A percentile compares a stretch with the other conserved stretches of the same genome.
Conservation (phyloP, 2,888 invertebrate genomes). For the Nowickia ferox region DNA sequence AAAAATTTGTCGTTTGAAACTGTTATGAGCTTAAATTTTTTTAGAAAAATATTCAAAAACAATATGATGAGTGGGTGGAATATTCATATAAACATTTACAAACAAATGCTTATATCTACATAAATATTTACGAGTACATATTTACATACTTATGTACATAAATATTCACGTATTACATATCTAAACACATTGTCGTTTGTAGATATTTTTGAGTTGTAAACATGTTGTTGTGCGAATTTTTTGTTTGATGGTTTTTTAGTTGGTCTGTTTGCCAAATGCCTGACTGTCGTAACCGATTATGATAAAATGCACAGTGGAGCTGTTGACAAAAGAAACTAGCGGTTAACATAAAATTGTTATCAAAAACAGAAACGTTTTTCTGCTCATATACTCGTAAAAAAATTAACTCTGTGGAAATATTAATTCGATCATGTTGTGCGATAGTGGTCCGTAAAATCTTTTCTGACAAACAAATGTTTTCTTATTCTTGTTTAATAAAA, state of each 20-base stretch:
- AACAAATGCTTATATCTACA: background rate
- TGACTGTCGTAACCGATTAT: conserved; percentile 43
- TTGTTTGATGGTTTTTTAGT: conserved; percentile 10
- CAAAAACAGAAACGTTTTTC: too few relatives aligned
- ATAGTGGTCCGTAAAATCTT: too few relatives aligned
- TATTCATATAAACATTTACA: background rate
- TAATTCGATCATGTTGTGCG: too few relatives aligned
- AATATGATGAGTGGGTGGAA: conserved; percentile 44
- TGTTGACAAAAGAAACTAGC: background rate
- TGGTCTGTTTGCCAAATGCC: conserved; percentile 25
- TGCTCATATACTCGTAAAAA: too few relatives aligned
- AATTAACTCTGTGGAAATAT: too few relatives aligned
- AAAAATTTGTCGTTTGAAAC: conserved; percentile 14
- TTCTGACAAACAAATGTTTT: too few relatives aligned
- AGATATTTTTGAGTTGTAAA: conserved; percentile 16
- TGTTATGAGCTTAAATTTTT: conserved; percentile 40
- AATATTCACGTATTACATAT: background rate
- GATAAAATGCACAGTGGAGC: conserved; percentile 2
- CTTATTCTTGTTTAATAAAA: too few relatives aligned
- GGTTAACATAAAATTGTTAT: background rate
- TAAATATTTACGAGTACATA: background rate
- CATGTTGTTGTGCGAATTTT: conserved; percentile 5
- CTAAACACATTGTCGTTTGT: conserved; percentile 6
- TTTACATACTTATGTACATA: background rate
- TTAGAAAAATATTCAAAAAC: conserved; percentile 14